phyloP scores from a whole-genome alignment of 1,140 invertebrate species.

The Neodiprion lecontei region DNA sequence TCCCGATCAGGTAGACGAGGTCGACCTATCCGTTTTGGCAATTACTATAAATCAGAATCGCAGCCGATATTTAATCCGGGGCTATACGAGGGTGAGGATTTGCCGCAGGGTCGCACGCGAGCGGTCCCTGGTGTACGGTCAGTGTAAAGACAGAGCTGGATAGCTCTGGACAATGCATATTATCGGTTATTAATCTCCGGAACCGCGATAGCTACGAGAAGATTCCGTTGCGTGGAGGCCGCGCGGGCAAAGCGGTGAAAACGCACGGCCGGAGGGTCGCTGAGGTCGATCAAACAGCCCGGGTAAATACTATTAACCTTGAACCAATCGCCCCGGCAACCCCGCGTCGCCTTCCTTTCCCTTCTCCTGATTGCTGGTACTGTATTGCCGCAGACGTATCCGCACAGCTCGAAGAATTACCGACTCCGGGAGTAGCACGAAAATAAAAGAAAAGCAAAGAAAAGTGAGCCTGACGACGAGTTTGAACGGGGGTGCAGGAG shows the following conservation, averaged over 20 bases:
- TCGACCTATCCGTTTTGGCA: constrained; percentile 38
- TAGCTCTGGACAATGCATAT: background rate
- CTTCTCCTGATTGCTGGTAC: too few species aligned
- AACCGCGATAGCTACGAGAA: background rate
- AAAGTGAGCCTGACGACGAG: too few species aligned
- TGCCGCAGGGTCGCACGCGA: too few species aligned
- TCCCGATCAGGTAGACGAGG: background rate
- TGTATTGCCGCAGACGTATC: too few species aligned
- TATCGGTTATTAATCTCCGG: background rate
- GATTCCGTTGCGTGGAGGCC: background rate
- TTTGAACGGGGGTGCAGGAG: too few species aligned
- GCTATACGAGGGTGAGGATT: too few species aligned
- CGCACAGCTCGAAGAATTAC: too few species aligned
- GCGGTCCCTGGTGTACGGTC: too few species aligned
- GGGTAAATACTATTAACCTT: constrained; percentile 5
- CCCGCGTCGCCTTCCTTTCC: too few species aligned
- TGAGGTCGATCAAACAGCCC: background rate
- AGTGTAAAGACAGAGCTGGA: background rate
- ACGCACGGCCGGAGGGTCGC: background rate
- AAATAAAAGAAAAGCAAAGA: too few species aligned
- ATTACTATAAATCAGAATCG: constrained; percentile 62
- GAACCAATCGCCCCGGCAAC: background rate
- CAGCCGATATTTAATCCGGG: constrained; percentile 61
- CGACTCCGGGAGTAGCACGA: too few species aligned
- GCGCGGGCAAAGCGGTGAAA: background rate